Conservation (phyloP, 2,888 invertebrate genomes). For the Ophion ventricosus region DNA sequence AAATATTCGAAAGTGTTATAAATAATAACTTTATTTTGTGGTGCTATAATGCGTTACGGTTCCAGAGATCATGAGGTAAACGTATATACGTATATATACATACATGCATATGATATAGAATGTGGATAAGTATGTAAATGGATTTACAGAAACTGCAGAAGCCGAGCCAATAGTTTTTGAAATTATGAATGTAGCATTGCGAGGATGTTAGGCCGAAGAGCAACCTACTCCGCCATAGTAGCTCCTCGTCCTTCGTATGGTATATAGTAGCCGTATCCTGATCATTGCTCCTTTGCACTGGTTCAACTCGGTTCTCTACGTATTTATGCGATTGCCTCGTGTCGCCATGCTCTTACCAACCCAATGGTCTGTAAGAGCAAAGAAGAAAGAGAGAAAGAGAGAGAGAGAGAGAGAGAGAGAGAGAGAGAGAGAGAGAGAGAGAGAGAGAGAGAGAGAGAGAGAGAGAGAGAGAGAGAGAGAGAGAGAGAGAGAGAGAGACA, state of each 20-base stretch:
- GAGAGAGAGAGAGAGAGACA: slow-evolving; percentile 5
- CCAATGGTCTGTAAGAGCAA: slow-evolving; percentile 31
- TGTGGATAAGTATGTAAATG: background rate
- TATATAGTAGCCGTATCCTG: slow-evolving; percentile 14
- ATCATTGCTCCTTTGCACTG: slow-evolving; percentile 51
- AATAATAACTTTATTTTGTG: slow-evolving; percentile 76
- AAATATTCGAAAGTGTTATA: slow-evolving; percentile 72
- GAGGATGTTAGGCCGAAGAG: slow-evolving; percentile 18
- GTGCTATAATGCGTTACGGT: slow-evolving; percentile 9
- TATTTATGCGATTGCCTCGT: slow-evolving; percentile 61
- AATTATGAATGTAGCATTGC: slow-evolving; percentile 55
- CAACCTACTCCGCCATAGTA: slow-evolving; percentile 15
- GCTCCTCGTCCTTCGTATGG: slow-evolving; percentile 31
- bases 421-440: slow-evolving; percentile 12
- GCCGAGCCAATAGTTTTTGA: slow-evolving; percentile 34
- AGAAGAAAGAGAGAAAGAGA: slow-evolving; percentile 7
- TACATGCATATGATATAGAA: background rate
- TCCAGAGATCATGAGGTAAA: background rate
- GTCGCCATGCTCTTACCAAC: slow-evolving; percentile 39
- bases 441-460: slow-evolving; percentile 18
- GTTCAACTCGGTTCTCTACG: slow-evolving; percentile 43
- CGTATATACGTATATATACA: background rate
- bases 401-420: slow-evolving; percentile 24
- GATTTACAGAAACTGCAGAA: slow-evolving; percentile 37
- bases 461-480: slow-evolving; percentile 24